Evolutionary conservation across 1,140 invertebrate species (phyloP).

Genomic region (Stegodyphus dumicola): DNA sequence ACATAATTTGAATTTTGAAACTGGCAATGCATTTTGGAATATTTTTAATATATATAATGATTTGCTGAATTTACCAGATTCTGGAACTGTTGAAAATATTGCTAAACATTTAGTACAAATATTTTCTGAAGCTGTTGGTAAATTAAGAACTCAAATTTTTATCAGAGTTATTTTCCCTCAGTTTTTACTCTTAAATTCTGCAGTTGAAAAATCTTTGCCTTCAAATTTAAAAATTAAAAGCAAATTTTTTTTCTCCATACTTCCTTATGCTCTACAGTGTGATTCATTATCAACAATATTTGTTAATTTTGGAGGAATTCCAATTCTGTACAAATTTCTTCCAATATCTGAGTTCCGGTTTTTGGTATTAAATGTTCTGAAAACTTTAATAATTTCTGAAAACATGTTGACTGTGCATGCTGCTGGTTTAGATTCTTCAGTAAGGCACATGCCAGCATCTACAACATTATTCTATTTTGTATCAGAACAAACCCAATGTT

Average conservation of each 20-base stretch:
- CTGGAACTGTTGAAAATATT: constrained; percentile 26
- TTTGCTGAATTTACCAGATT: constrained; percentile 4
- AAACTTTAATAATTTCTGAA: constrained; percentile 42
- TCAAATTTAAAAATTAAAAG: constrained; percentile 4
- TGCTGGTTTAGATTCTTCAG: not conserved
- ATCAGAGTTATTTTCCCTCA: constrained; percentile 35
- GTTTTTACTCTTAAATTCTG: constrained; percentile 17
- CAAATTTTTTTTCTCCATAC: constrained; percentile 31
- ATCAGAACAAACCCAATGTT: constrained; percentile 1
- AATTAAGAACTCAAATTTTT: constrained; percentile 33
- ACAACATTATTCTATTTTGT: constrained; percentile 14
- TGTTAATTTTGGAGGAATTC: constrained; percentile 25
- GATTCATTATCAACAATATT: constrained; percentile 10
- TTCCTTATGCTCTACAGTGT: constrained; percentile 7
- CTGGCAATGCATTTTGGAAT: constrained; percentile 3
- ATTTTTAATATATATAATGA: constrained; percentile 29
- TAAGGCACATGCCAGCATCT: constrained; percentile 4
- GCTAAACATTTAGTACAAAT: constrained; percentile 22
- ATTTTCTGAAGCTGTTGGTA: constrained; percentile 22
- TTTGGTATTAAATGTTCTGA: not conserved
- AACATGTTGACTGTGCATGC: not conserved
- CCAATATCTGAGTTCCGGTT: constrained; percentile 10
- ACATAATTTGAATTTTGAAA: not conserved
- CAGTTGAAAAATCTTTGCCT: not conserved
- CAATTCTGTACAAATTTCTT: constrained; percentile 6